These are phyloP conservation scores for Tichodroma muraria DNA, from an alignment of 2,113 vertebrate species.

Conservation along the genomic window DNA sequence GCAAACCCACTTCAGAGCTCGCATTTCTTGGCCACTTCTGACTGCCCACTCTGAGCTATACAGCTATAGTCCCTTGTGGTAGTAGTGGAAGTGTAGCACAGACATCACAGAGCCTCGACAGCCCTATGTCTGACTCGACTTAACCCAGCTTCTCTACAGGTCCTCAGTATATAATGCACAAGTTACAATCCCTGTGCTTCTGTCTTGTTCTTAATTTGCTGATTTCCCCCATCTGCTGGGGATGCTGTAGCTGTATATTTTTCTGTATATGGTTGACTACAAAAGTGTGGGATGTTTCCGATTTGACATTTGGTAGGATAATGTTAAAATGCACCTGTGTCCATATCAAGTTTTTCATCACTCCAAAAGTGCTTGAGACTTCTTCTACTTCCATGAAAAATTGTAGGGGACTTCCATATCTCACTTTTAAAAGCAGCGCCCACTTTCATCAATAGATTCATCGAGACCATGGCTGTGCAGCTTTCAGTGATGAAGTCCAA, in stretches of 20 bases:
- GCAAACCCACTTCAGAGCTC: neutral
- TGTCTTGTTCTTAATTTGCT: neutral
- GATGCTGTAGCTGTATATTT: neutral
- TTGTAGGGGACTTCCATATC: accelerated
- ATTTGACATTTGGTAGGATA: neutral
- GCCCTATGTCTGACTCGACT: neutral
- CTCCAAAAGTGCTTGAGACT: neutral
- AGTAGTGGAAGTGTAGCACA: neutral
- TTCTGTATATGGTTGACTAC: neutral
- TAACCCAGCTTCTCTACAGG: neutral
- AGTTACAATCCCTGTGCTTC: neutral
- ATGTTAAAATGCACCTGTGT: neutral
- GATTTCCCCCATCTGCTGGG: neutral
- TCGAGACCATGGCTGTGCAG: neutral
- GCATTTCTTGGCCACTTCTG: neutral
- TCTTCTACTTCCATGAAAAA: neutral
- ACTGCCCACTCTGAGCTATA: neutral
- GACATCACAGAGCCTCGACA: neutral
- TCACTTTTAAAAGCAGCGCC: neutral
- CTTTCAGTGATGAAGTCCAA: neutral
- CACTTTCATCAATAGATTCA: neutral
- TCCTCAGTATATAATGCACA: neutral
- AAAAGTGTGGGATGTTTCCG: neutral
- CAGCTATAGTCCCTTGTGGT: neutral
- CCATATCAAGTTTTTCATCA: neutral